Evolutionary conservation across 2,797 vertebrate genomes (phyloP).

Genomic region (Enteromius paludinosus): DNA sequence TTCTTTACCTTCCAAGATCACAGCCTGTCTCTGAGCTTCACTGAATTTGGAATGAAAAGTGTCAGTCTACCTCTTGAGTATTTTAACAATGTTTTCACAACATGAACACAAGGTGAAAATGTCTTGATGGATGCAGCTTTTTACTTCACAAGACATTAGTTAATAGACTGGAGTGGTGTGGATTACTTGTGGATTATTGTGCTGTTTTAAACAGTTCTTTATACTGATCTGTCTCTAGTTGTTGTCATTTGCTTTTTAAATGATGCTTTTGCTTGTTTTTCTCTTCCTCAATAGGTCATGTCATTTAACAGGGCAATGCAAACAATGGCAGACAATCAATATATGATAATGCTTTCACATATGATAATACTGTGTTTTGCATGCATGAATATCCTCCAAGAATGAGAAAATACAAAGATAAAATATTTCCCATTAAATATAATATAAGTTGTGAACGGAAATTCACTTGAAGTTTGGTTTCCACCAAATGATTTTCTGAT

Average conservation of each 20-base stretch:
- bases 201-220: neutral
- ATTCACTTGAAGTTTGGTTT: neutral
- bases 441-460: neutral
- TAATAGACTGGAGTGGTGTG: neutral
- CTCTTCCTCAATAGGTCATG: constrained; percentile 19
- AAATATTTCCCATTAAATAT: neutral
- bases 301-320: neutral
- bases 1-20: constrained; percentile 20
- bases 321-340: neutral
- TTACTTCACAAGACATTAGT: neutral
- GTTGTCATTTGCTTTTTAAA: neutral
- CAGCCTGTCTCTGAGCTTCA: constrained; percentile 25
- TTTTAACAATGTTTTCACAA: constrained; percentile 16
- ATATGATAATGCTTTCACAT: neutral
- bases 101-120: too few species aligned
- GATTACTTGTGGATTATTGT: neutral
- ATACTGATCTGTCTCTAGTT: neutral
- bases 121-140: neutral
- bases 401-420: neutral
- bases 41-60: constrained; percentile 32
- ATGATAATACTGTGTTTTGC: neutral
- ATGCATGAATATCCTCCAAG: neutral
- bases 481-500: neutral
- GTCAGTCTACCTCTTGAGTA: neutral
- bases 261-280: neutral